phyloP scores from a whole-genome alignment of 1,140 invertebrate genomes.

The Phymastichus coffea region DNA sequence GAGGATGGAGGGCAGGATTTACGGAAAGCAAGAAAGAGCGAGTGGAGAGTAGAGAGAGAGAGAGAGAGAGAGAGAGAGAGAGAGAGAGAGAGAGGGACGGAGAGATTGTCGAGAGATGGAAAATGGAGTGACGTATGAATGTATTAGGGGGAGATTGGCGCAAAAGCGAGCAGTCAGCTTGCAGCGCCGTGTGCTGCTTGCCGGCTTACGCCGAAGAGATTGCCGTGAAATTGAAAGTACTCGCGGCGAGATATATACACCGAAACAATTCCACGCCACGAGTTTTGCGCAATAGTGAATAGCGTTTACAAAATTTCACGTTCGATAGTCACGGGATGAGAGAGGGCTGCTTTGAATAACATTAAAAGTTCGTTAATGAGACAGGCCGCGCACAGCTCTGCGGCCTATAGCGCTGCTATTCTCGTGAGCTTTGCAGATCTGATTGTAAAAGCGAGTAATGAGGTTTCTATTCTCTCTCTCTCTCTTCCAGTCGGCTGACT shows the following conservation, averaged over 20 bases:
- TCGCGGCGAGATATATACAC: not conserved
- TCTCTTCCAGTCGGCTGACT: too few relatives aligned
- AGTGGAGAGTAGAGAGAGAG: not conserved
- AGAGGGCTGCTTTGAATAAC: not conserved
- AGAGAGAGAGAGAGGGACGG: not conserved
- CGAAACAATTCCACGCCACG: slow-evolving; percentile 20
- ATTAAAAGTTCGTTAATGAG: slow-evolving; percentile 5
- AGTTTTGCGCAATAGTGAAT: slow-evolving; percentile 21
- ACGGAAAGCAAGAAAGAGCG: slow-evolving; percentile 10
- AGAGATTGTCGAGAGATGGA: slow-evolving; percentile 22
- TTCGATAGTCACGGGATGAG: not conserved
- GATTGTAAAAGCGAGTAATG: too few relatives aligned
- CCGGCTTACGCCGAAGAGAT: slow-evolving; percentile 7
- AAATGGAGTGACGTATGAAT: slow-evolving; percentile 31
- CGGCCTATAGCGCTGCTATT: too few relatives aligned
- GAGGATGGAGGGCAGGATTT: slow-evolving; percentile 19
- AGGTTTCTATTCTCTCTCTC: too few relatives aligned
- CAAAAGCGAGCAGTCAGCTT: not conserved
- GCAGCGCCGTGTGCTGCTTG: too few relatives aligned
- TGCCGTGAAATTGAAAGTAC: slow-evolving; percentile 25
- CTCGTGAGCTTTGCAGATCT: too few relatives aligned
- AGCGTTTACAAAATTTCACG: slow-evolving; percentile 23
- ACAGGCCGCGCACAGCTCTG: not conserved
- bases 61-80: not conserved
- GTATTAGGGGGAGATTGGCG: slow-evolving; percentile 10